Percentiles rank a stretch among this genome's conserved stretches.
phyloP scores from a whole-genome alignment of 2,888 invertebrate species.

The Oeneis ivallda region DNA sequence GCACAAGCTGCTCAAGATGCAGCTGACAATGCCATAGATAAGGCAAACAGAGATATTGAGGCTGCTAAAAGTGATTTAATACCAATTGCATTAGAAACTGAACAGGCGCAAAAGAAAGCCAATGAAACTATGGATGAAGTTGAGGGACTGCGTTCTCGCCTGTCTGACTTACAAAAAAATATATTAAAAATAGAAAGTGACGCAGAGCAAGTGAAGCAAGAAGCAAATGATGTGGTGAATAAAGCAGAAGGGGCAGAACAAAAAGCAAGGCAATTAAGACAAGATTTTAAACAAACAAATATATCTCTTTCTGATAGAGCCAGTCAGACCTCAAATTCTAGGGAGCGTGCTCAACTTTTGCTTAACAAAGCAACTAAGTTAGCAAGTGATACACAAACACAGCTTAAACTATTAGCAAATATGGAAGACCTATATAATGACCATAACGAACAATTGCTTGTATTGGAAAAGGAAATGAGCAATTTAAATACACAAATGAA shows the following conservation, averaged over 20 bases:
- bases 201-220: constrained; percentile 90
- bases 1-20: constrained; percentile 91
- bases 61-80: constrained; percentile 88
- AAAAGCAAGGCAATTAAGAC: constrained; percentile 83
- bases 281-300: constrained; percentile 87
- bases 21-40: constrained; percentile 90
- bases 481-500: constrained; percentile 84
- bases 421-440: constrained; percentile 86
- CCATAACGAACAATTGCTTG: constrained; percentile 83
- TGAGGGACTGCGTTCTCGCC: constrained; percentile 84
- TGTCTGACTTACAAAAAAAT: constrained; percentile 89
- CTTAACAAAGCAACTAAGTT: constrained; percentile 91
- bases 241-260: constrained; percentile 87
- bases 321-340: constrained; percentile 88
- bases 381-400: constrained; percentile 88
- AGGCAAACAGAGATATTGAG: constrained; percentile 90
- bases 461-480: constrained; percentile 83
- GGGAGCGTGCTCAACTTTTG: constrained; percentile 89
- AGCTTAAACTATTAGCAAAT: constrained; percentile 86
- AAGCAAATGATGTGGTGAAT: constrained; percentile 87
- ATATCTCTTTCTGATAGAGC: constrained; percentile 87
- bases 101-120: constrained; percentile 89
- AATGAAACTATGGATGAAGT: constrained; percentile 90
- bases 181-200: constrained; percentile 91
- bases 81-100: constrained; percentile 91